Conservation (phyloP, 2,888 invertebrate genomes). For the Torymus aiolomorphi region DNA sequence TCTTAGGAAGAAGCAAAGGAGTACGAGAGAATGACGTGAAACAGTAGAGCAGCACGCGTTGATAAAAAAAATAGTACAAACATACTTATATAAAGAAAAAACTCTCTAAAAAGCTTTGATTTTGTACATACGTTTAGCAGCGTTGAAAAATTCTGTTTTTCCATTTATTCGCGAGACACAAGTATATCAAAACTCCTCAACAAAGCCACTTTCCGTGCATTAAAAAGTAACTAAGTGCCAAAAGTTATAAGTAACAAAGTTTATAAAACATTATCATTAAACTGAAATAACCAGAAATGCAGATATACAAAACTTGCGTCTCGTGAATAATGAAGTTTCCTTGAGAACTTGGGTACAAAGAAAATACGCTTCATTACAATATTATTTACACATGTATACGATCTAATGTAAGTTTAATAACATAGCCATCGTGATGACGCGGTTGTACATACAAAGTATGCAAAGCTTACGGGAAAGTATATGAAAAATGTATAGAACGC, state of each 20-base stretch:
- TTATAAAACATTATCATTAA: not conserved
- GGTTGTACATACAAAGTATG: conserved; percentile 12
- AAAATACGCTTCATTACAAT: conserved; percentile 37
- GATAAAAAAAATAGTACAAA: conserved; percentile 48
- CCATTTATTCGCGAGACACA: conserved; percentile 18
- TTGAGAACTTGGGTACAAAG: conserved; percentile 41
- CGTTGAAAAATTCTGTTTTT: conserved; percentile 3
- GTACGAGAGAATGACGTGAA: conserved; percentile 10
- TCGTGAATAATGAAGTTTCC: conserved; percentile 28
- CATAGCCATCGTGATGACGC: not conserved
- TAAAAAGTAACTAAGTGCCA: conserved; percentile 25
- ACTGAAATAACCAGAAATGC: conserved; percentile 12
- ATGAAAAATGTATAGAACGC: not conserved
- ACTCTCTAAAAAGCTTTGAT: not conserved
- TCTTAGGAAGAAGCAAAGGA: conserved; percentile 16
- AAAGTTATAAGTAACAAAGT: conserved; percentile 12
- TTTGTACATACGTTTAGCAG: conserved; percentile 27
- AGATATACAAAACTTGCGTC: not conserved
- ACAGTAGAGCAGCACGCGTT: conserved; percentile 2
- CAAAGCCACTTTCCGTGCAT: conserved; percentile 4
- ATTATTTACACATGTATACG: conserved; percentile 28
- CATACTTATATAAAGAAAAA: conserved; percentile 21
- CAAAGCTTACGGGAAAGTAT: conserved; percentile 19
- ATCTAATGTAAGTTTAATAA: conserved; percentile 23
- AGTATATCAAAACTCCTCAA: not conserved